Percentiles rank a stretch among this genome's conserved stretches.
Evolutionary conservation across 2,113 vertebrate species (phyloP).

Genomic region (Podarcis muralis): DNA sequence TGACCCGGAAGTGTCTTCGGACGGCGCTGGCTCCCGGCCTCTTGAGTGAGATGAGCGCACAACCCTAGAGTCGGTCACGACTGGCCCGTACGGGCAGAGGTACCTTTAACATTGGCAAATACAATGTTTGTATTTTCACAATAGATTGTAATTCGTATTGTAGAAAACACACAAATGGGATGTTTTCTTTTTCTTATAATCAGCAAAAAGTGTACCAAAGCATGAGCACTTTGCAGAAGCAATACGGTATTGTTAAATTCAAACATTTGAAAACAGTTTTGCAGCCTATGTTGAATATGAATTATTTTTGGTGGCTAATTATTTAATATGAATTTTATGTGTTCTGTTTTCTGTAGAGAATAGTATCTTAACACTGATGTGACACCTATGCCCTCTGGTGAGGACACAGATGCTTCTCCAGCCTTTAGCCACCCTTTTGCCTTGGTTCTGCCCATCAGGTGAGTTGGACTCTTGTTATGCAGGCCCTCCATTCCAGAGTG

Average conservation of each 20-base stretch:
- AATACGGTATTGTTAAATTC: neutral
- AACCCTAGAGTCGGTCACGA: too few species aligned
- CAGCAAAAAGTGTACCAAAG: neutral
- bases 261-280: neutral
- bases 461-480: neutral
- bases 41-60: too few species aligned
- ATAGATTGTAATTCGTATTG: neutral
- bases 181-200: neutral
- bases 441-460: neutral
- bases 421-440: neutral
- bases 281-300: neutral
- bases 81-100: too few species aligned
- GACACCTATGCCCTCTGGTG: neutral
- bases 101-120: slow-evolving; percentile 57
- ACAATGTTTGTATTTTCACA: slow-evolving; percentile 51
- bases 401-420: neutral
- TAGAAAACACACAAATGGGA: neutral
- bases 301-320: neutral
- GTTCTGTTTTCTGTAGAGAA: neutral
- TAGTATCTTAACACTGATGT: neutral
- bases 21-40: too few species aligned
- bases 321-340: neutral
- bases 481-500: neutral
- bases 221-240: neutral
- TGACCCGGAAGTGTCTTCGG: too few species aligned